Percentiles rank a stretch among this genome's conserved stretches.
phyloP scores from a whole-genome alignment of 1,140 invertebrate species.

The Linepithema humile region DNA sequence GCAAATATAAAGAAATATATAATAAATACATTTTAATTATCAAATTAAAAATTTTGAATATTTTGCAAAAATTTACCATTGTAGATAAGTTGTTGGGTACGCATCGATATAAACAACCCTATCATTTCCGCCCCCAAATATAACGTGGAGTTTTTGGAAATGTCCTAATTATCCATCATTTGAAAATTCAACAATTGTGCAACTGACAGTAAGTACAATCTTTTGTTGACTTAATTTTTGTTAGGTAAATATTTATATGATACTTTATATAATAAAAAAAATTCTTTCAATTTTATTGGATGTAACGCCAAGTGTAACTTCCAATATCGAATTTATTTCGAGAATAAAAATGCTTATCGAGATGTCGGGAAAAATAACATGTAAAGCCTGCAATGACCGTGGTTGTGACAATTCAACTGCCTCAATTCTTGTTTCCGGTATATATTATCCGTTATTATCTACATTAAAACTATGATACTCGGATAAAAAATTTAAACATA shows the following conservation, averaged over 20 bases:
- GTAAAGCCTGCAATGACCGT: constrained; percentile 70
- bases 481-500: too few species aligned
- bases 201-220: constrained; percentile 50
- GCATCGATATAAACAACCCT: constrained; percentile 81
- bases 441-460: not conserved
- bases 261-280: constrained; percentile 61
- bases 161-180: constrained; percentile 75
- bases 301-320: not conserved
- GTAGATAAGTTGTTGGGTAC: constrained; percentile 79
- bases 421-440: constrained; percentile 76
- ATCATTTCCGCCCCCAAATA: constrained; percentile 82
- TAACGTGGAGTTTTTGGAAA: constrained; percentile 83
- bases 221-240: not conserved
- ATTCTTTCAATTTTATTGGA: constrained; percentile 56
- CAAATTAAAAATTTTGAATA: not conserved
- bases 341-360: constrained; percentile 55
- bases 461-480: too few species aligned
- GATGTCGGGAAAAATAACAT: constrained; percentile 72
- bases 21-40: not conserved
- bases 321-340: constrained; percentile 36
- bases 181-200: constrained; percentile 14
- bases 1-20: not conserved
- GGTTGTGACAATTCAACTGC: constrained; percentile 66
- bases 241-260: not conserved
- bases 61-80: constrained; percentile 76